phyloP scores from a whole-genome alignment of 2,888 invertebrate genomes.

The Cerceris ruficornis region DNA sequence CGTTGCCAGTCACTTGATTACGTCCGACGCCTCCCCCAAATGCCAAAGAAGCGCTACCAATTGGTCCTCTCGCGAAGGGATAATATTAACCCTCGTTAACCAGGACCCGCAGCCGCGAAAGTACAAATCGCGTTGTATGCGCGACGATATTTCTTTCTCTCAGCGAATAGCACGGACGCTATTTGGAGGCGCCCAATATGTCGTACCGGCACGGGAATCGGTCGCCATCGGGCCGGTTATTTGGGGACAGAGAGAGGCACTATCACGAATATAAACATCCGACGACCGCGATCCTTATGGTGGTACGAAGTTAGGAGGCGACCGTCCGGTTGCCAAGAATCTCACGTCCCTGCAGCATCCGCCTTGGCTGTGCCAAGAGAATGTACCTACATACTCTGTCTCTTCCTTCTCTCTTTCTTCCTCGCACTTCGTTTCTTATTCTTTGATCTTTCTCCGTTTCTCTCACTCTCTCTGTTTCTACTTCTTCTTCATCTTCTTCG shows the following conservation, averaged over 20 bases:
- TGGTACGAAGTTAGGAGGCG: conserved; percentile 67
- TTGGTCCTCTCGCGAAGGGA: conserved; percentile 18
- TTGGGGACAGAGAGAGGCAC: conserved; percentile 70
- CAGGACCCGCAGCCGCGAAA: conserved; percentile 22
- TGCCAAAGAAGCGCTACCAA: conserved; percentile 20
- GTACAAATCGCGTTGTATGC: conserved; percentile 32
- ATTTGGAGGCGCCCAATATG: conserved; percentile 65
- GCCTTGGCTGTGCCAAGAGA: conserved; percentile 64
- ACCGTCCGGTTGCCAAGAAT: conserved; percentile 70
- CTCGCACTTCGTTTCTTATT: not conserved
- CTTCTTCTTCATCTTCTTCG: not conserved
- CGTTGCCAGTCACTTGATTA: conserved; percentile 37
- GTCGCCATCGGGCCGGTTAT: conserved; percentile 67
- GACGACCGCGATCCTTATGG: conserved; percentile 72
- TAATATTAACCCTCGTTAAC: conserved; percentile 27
- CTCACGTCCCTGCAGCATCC: conserved; percentile 69
- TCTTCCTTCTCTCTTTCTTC: conserved; percentile 12
- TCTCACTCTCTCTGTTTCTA: not conserved
- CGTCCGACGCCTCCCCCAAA: not conserved
- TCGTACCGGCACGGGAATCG: conserved; percentile 57
- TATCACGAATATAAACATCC: conserved; percentile 72
- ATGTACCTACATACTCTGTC: conserved; percentile 37
- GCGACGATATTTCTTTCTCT: conserved; percentile 64
- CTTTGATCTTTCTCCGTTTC: not conserved
- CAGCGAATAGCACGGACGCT: conserved; percentile 56